Conservation (phyloP, 2,888 invertebrate genomes). For the Aphodius granarius region DNA sequence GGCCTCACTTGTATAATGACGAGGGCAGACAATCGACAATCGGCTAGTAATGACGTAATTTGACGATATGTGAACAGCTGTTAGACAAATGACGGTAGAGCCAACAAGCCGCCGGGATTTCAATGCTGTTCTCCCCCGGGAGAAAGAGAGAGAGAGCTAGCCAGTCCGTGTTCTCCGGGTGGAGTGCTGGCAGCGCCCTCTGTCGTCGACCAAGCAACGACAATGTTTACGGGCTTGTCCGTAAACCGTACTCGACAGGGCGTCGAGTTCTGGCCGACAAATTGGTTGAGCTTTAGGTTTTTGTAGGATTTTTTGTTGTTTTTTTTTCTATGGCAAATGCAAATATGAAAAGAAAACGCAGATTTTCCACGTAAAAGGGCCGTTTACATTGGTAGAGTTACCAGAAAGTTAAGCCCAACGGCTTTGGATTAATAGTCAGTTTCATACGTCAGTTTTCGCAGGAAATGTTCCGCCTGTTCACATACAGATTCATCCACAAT, state of each 20-base stretch:
- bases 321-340: too few relatives aligned
- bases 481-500: not conserved
- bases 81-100: slow-evolving; percentile 53
- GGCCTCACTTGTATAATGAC: slow-evolving; percentile 26
- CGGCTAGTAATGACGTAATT: slow-evolving; percentile 54
- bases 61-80: slow-evolving; percentile 57
- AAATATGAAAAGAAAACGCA: too few relatives aligned
- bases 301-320: too few relatives aligned
- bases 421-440: too few relatives aligned
- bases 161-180: slow-evolving; percentile 29
- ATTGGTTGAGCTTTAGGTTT: too few relatives aligned
- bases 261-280: not conserved
- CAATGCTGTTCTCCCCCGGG: slow-evolving; percentile 39
- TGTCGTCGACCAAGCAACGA: slow-evolving; percentile 3
- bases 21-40: slow-evolving; percentile 42
- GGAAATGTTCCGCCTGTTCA: not conserved
- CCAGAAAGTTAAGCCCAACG: too few relatives aligned
- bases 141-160: too few relatives aligned
- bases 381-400: too few relatives aligned
- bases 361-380: too few relatives aligned
- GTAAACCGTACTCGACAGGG: not conserved
- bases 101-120: slow-evolving; percentile 51
- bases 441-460: too few relatives aligned
- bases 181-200: slow-evolving; percentile 15
- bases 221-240: slow-evolving; percentile 7